Percentiles rank a stretch among this genome's conserved stretches.
Evolutionary conservation across 2,113 vertebrate species (phyloP).

Genomic region (Euleptes europaea): DNA sequence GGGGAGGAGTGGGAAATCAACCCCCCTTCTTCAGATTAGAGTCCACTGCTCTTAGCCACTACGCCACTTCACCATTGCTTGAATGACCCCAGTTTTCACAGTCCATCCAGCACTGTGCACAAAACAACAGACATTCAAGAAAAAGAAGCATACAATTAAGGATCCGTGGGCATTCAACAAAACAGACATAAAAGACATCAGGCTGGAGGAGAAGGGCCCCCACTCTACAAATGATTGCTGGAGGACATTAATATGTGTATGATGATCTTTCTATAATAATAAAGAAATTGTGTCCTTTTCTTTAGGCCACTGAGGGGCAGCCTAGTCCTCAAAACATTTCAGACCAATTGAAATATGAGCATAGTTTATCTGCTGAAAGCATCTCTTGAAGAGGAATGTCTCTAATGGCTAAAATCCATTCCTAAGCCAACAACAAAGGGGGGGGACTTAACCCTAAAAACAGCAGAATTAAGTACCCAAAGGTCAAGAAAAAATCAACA

Average conservation of each 20-base stretch:
- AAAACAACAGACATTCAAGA: not conserved
- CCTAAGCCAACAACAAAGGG: too few species aligned
- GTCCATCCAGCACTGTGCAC: not conserved
- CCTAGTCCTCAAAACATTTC: not conserved
- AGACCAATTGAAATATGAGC: not conserved
- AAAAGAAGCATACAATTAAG: not conserved
- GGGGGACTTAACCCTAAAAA: too few species aligned
- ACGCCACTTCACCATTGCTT: too few species aligned
- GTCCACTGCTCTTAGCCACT: too few species aligned
- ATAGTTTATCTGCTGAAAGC: not conserved
- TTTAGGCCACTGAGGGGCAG: conserved; percentile 3
- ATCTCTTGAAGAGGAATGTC: not conserved
- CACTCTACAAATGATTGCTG: not conserved
- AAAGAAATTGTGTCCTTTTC: not conserved
- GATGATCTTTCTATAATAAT: not conserved
- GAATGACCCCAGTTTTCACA: not conserved
- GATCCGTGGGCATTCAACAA: not conserved
- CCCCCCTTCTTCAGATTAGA: too few species aligned
- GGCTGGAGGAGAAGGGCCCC: not conserved
- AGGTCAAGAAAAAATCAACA: too few species aligned
- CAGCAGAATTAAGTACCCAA: too few species aligned
- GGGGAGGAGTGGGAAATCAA: too few species aligned
- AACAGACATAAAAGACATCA: not conserved
- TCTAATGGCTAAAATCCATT: not conserved
- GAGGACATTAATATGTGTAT: not conserved